Evolutionary conservation across 1,140 invertebrate genomes (phyloP).

Genomic region (Drosophila cardini): DNA sequence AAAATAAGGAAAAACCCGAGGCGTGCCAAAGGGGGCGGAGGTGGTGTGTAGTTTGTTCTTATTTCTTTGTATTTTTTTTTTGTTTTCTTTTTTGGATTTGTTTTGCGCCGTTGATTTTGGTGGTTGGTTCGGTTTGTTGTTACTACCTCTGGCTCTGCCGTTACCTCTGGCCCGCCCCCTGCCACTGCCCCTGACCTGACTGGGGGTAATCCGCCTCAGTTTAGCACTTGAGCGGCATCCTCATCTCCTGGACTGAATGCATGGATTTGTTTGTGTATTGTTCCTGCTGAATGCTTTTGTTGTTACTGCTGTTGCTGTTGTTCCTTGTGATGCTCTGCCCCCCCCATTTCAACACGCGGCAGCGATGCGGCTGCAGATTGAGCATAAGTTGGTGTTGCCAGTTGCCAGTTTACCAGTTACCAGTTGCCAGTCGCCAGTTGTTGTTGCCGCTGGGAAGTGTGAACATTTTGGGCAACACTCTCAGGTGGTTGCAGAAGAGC

Average conservation of each 20-base stretch:
- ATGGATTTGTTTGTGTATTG: conserved; percentile 55
- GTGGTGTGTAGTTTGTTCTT: conserved; percentile 60
- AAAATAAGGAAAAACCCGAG: conserved; percentile 41
- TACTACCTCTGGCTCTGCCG: too few relatives aligned
- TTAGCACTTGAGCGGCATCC: conserved; percentile 80
- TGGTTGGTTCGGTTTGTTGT: conserved; percentile 47
- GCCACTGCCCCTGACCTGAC: conserved; percentile 60
- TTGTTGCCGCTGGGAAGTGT: conserved; percentile 75
- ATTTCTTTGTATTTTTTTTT: conserved; percentile 30
- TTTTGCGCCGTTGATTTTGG: conserved; percentile 53
- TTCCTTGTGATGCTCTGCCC: conserved; percentile 15
- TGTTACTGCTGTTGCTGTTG: conserved; percentile 12
- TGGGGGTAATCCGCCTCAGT: conserved; percentile 77
- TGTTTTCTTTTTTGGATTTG: conserved; percentile 46
- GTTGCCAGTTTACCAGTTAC: conserved; percentile 24
- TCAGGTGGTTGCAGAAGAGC: conserved; percentile 62
- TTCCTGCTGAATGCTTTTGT: conserved; percentile 31
- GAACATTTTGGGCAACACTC: conserved; percentile 83
- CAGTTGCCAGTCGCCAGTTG: conserved; percentile 20
- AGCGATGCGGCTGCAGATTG: conserved; percentile 76
- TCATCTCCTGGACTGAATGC: conserved; percentile 40
- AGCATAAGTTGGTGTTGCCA: conserved; percentile 73
- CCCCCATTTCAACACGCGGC: conserved; percentile 70
- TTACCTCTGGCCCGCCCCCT: too few relatives aligned
- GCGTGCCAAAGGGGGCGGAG: conserved; percentile 78